Base-by-base conservation (phyloP, 2,797 vertebrate species). In the Sebastes hubbsi region DNA sequence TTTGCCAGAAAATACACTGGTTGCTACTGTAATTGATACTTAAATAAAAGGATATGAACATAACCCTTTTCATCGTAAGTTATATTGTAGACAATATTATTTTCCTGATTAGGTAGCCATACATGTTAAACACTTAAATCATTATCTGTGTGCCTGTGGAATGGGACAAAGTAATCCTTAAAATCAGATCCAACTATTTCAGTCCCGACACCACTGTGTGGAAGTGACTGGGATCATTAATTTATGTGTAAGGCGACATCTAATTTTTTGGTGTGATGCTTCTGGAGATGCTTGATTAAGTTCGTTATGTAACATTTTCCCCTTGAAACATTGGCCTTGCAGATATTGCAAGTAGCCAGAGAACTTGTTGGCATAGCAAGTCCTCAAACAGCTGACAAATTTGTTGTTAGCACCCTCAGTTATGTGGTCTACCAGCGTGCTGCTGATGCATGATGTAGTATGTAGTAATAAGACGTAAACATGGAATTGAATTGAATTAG, bases 221-320 rank as follows among this genome's bases (percentile, higher is more conserved):
- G 13, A 42, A 42, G 38, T 42, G 38, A 42, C 38, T 42, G 38
- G 38, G 38, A 42, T 42, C 38, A 42, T 18, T 18, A 0, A 18
- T 18, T 46, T 8, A 46, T 46, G 42, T 46, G 42, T 46, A 8
- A 46, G 42, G 11, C 16, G 3, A 42, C 6, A 46, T 42, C 38
- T 42, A 42, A 42, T 42, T 42, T 0, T 42, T 42, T 46, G 16
- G 1, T 3, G 0, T 4, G 42, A 46, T 46, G 42, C 42, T 46
- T 46, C 42, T 18, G 42, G 1, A 18, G 42, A 46, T 46, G 42
- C 0, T 46, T 46, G 42, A 46, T 46, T 46, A 46, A 46, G 7
- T 46, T 18, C 0, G 14, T 46, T 46, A 16, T 46, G 3, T 46
- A 46, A 46, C 0, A 46, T 46, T 46, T 46, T 8, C 16, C 52